Percentiles rank a stretch among this genome's conserved stretches.
These are phyloP conservation scores for Syngnathus rostellatus DNA, from an alignment of 2,797 vertebrate species.

Conservation along the genomic window DNA sequence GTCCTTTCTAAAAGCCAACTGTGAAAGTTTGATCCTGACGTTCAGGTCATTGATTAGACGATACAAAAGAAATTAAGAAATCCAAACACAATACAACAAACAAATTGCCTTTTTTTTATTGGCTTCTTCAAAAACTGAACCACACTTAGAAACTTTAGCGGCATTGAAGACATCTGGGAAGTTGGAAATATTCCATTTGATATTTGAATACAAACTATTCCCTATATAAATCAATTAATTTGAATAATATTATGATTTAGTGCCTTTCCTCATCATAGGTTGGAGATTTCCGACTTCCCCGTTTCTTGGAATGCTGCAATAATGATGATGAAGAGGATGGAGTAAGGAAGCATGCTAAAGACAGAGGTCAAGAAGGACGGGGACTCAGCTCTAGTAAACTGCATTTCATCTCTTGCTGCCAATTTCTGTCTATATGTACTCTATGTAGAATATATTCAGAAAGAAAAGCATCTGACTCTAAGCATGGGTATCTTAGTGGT, in stretches of 20 bases:
- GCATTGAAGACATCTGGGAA: neutral
- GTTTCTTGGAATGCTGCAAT: neutral
- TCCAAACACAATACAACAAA: neutral
- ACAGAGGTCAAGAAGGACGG: constrained; percentile 40
- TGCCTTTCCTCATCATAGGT: neutral
- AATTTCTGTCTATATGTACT: constrained; percentile 1
- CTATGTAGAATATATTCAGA: neutral
- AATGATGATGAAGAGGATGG: constrained; percentile 28
- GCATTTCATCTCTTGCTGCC: constrained; percentile 6
- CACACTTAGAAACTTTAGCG: constrained; percentile 13
- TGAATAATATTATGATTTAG: neutral
- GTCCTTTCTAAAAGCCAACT: constrained; percentile 28
- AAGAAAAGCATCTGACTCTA: neutral
- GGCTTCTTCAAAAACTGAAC: constrained; percentile 30
- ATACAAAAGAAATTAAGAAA: neutral
- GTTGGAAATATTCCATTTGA: neutral
- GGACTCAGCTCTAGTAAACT: constrained; percentile 8
- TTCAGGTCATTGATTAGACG: neutral
- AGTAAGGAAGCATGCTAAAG: constrained; percentile 46
- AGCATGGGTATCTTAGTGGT: neutral
- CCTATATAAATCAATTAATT: too few relatives aligned
- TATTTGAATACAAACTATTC: neutral
- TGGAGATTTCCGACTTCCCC: neutral
- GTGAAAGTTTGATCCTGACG: neutral
- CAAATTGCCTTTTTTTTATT: neutral